phyloP scores from a whole-genome alignment of 2,797 vertebrate species.

The Lepilemur septentrionalis region DNA sequence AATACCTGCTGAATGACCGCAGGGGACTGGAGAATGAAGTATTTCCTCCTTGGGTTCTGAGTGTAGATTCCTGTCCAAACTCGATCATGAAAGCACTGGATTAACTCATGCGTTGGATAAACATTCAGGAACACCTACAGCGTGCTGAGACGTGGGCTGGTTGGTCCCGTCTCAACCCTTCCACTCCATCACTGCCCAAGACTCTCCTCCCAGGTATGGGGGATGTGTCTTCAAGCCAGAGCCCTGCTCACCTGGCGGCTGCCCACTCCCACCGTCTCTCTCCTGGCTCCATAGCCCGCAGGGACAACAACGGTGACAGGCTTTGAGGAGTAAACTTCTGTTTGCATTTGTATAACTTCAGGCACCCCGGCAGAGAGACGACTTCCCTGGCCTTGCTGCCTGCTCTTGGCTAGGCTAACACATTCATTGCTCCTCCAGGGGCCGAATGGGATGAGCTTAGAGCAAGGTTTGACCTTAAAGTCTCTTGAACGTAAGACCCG shows the following conservation, averaged over 20 bases:
- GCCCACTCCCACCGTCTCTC: fast-evolving
- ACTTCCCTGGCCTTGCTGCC: neutral
- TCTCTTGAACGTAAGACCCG: neutral
- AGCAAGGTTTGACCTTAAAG: neutral
- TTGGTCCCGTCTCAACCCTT: neutral
- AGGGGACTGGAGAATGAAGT: neutral
- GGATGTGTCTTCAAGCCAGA: neutral
- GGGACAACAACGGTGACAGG: fast-evolving
- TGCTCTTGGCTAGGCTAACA: neutral
- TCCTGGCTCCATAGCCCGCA: neutral
- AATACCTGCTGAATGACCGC: neutral
- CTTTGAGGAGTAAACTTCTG: neutral
- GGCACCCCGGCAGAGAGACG: neutral
- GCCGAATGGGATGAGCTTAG: neutral
- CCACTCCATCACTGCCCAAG: neutral
- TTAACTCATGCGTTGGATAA: neutral
- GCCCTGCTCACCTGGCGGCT: neutral
- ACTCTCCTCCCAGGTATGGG: neutral
- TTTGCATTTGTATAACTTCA: neutral
- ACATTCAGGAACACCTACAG: neutral
- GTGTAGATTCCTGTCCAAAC: neutral
- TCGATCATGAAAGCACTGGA: neutral
- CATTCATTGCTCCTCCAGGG: neutral
- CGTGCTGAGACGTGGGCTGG: neutral
- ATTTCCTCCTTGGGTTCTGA: neutral